Percentiles rank a stretch among this genome's conserved stretches.
phyloP scores from a whole-genome alignment of 2,888 invertebrate genomes.

The Ennomos quercinarius region DNA sequence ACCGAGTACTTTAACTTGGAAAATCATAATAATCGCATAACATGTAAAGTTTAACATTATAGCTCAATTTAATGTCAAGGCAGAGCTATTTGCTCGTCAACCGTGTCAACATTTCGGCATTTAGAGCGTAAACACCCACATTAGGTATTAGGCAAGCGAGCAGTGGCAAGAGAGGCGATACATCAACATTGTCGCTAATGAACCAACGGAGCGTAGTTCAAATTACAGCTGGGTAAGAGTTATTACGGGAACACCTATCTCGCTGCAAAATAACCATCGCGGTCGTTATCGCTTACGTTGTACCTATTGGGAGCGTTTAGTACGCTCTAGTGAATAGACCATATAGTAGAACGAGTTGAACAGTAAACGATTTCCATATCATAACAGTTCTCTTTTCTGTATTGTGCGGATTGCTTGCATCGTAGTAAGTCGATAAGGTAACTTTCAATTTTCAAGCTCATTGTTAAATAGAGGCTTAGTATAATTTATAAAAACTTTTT shows the following conservation, averaged over 20 bases:
- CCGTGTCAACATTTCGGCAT: constrained; percentile 40
- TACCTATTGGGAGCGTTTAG: constrained; percentile 38
- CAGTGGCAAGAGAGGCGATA: constrained; percentile 46
- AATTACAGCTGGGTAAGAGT: constrained; percentile 67
- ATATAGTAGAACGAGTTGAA: neutral
- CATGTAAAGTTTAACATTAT: constrained; percentile 29
- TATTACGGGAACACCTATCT: constrained; percentile 67
- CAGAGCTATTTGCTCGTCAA: constrained; percentile 40
- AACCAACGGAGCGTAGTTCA: constrained; percentile 54
- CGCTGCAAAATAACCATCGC: constrained; percentile 59
- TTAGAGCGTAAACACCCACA: constrained; percentile 25
- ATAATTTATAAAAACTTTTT: too few species aligned
- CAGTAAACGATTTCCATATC: too few species aligned
- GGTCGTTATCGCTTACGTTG: constrained; percentile 59
- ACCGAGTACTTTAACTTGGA: too few species aligned
- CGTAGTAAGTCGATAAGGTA: too few species aligned
- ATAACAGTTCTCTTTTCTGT: too few species aligned
- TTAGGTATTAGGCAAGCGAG: constrained; percentile 29
- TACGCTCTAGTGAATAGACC: constrained; percentile 21
- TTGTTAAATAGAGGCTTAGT: too few species aligned
- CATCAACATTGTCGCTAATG: constrained; percentile 54
- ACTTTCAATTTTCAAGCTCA: too few species aligned
- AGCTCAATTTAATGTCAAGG: constrained; percentile 38
- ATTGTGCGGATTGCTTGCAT: too few species aligned
- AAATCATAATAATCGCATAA: neutral